phyloP scores from a whole-genome alignment of 1,140 invertebrate species.

The Drosophila pseudoobscura region DNA sequence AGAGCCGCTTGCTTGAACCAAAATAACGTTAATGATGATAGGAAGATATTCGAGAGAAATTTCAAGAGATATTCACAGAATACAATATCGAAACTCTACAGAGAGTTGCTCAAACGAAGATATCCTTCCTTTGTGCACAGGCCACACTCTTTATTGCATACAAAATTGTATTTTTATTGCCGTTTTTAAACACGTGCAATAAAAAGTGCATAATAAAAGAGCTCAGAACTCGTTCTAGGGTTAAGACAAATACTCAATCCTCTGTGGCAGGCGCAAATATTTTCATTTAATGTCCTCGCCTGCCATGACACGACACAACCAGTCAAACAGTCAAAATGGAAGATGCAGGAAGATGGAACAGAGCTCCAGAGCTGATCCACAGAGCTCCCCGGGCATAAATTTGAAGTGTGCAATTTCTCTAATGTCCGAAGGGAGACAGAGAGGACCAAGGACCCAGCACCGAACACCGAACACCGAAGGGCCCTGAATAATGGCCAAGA shows the following conservation, averaged over 20 bases:
- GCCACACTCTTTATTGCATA: no score
- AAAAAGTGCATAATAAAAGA: no score
- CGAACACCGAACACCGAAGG: not conserved
- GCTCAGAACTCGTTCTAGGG: not conserved
- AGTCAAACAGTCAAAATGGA: conserved; percentile 48
- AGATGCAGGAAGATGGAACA: conserved; percentile 12
- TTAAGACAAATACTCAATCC: conserved; percentile 12
- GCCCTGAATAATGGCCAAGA: conserved; percentile 23
- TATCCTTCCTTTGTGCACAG: no score
- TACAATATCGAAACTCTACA: no score
- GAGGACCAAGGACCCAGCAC: conserved; percentile 3
- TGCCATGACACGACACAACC: conserved; percentile 39
- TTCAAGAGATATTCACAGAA: no score
- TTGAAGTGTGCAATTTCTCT: conserved; percentile 21
- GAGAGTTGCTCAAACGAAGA: no score
- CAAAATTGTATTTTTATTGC: not conserved
- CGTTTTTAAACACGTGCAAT: no score
- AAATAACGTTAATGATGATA: no score
- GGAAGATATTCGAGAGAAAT: no score
- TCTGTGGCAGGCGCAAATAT: conserved; percentile 24
- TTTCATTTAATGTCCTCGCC: conserved; percentile 44
- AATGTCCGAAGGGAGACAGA: conserved; percentile 18
- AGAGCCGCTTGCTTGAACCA: no score
- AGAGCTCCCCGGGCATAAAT: no score
- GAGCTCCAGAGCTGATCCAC: no score